Evolutionary conservation across 2,113 vertebrate genomes (phyloP), one percentile per base, ranked within the genome.

Genomic region (Octodon degus): DNA sequence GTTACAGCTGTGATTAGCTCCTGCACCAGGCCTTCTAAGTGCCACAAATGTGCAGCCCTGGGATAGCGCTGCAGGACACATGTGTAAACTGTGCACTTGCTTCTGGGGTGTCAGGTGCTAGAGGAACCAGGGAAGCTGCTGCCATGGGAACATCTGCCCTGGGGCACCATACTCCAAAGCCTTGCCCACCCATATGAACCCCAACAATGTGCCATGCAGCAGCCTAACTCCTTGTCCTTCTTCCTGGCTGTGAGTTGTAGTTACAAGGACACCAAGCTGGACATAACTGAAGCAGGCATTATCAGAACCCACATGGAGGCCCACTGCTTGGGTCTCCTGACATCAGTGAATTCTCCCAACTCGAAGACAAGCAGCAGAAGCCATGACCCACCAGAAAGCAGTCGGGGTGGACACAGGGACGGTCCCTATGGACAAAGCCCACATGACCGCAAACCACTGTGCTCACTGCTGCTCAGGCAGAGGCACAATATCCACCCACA

Each of bases 31-130:
- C 30, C 19, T 6, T 60, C 43, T 2, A 1, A 17, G 24, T 19
- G 74, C 70, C 13, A 11, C 47, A 10, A 19, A 24, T 0, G 1
- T 4, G 3, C 3, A 16, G 1, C 2, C 65, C 47, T 0, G 7
- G 40, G 60, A 20, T 0, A 1, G 47, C 0, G 8, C 83, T 14
- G 1, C 3, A 60, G 60, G 7, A 34, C 0, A 0, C 4, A 2
- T 0, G 1, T 1, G 2, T 24, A 37, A 13, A 1, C 0, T 2
- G 24, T 6, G n/a, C 19, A 12, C 3, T 12, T 10, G 14, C 13
- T 6, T 30, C 67, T 70, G 2, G 0, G 0, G 30, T 10, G 47
- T 60, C 34, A 0, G 3, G 34, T 7, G 1, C 91, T 7, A 62
- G 1, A 9, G 9, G 34, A 8, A 0, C 7, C 25, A 0, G 6